Evolutionary conservation across 2,797 vertebrate species (phyloP).

Genomic region (Nannoperca australis): DNA sequence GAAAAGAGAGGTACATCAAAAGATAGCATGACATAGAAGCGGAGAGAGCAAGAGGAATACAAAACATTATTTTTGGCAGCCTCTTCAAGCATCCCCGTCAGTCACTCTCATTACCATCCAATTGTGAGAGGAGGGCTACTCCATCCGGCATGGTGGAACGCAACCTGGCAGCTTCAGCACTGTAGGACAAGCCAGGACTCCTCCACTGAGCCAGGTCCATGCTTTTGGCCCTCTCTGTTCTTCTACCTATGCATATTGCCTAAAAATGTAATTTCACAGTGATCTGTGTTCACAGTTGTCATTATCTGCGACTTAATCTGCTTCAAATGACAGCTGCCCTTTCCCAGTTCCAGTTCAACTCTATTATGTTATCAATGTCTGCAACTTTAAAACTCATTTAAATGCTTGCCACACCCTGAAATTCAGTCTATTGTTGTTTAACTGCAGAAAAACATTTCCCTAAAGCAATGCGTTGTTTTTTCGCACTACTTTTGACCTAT

Average conservation of each 20-base stretch:
- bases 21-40: constrained; percentile 39
- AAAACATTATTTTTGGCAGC: constrained; percentile 70
- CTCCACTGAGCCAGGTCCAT: constrained; percentile 48
- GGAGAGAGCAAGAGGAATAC: constrained; percentile 47
- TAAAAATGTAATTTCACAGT: constrained; percentile 53
- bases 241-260: constrained; percentile 35
- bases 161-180: constrained; percentile 69
- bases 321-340: constrained; percentile 45
- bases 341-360: constrained; percentile 44
- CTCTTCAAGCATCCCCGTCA: constrained; percentile 69
- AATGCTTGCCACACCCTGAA: constrained; percentile 17
- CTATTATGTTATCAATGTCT: constrained; percentile 35
- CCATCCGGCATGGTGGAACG: constrained; percentile 63
- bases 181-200: constrained; percentile 55
- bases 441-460: constrained; percentile 4
- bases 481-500: not conserved
- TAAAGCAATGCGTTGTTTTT: not conserved
- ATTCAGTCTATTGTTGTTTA: constrained; percentile 17
- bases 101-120: constrained; percentile 83
- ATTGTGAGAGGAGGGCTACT: constrained; percentile 72
- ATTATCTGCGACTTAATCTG: constrained; percentile 57
- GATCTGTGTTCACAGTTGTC: constrained; percentile 54
- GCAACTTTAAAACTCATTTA: constrained; percentile 24
- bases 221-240: constrained; percentile 33
- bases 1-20: constrained; percentile 37